Conservation (phyloP, 2,797 vertebrate species). For the Parambassis ranga region DNA sequence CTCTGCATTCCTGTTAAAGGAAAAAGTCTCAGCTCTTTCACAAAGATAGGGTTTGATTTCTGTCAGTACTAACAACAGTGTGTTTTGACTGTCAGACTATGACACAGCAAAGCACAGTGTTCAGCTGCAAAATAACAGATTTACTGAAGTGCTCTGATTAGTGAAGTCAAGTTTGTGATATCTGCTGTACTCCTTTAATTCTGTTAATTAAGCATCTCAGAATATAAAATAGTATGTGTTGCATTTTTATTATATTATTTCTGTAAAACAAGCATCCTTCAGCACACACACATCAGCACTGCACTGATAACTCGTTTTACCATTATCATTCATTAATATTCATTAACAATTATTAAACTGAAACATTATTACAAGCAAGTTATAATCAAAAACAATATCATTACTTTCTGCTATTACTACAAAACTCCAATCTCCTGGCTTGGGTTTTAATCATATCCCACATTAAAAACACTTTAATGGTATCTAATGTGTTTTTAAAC, state of each 20-base stretch:
- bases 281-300: too few relatives aligned
- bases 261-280: too few relatives aligned
- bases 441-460: too few relatives aligned
- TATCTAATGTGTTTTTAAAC: neutral
- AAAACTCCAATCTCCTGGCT: too few relatives aligned
- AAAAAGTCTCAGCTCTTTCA: slow-evolving; percentile 41
- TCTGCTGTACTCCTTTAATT: slow-evolving; percentile 5
- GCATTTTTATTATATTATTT: neutral
- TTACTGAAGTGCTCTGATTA: slow-evolving; percentile 57
- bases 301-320: too few relatives aligned
- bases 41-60: slow-evolving; percentile 60
- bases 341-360: too few relatives aligned
- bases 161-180: slow-evolving; percentile 12
- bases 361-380: neutral
- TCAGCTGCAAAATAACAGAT: slow-evolving; percentile 34
- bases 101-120: slow-evolving; percentile 37
- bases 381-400: neutral
- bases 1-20: slow-evolving; percentile 53
- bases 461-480: too few relatives aligned
- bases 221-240: neutral
- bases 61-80: slow-evolving; percentile 44
- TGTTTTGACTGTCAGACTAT: slow-evolving; percentile 56
- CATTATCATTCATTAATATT: too few relatives aligned
- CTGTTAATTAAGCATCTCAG: slow-evolving; percentile 22
- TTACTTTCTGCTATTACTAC: too few relatives aligned